Evolutionary conservation across 2,888 invertebrate species (phyloP), one percentile per base, ranked within the genome.

Genomic region (Lymantria dispar): DNA sequence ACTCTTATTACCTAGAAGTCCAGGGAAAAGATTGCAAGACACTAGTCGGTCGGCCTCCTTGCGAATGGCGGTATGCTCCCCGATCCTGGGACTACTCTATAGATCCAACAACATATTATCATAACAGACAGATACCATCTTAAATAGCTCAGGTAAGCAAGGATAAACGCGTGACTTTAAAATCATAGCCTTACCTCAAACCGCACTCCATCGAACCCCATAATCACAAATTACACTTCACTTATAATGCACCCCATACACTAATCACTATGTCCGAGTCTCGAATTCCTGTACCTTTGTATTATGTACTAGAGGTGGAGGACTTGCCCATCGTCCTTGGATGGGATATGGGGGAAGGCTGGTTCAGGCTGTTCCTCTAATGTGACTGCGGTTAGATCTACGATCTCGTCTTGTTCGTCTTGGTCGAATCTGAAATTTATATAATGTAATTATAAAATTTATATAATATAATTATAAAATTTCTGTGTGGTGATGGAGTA

Each of bases 321-420:
- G 30, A 92, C 87, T 50, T 92, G 91, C 0, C 92, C 92, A 61
- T 92, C 91, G 72, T 92, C 92, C 54, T 90, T 84, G 45, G 80
- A 79, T 7, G 88, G 81, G 12, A 81, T 56, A 58, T 78, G 80
- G 0, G 78, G 72, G 68, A 76, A 79, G 5, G 64, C 50, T 8
- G 74, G 62, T 29, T 83, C 81, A 0, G 83, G 74, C 36, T 76
- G 80, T 40, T 94, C 94, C 42, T 94, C 93, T 9, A 94, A 78
- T 0, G 94, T 94, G 2, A 94, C 93, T 0, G 94, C 95, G 7
- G 97, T 98, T 47, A 98, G 92, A 87, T 98, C 98, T 29, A 97
- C 95, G 49, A 98, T 96, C 85, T 98, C 98, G 78, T 98, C 98
- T 72, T 97, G 96, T 74, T 98, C 98, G 73, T 91, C 90, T 70